Evolutionary conservation across 2,113 vertebrate genomes (phyloP).

Genomic region (Spermophilus dauricus): DNA sequence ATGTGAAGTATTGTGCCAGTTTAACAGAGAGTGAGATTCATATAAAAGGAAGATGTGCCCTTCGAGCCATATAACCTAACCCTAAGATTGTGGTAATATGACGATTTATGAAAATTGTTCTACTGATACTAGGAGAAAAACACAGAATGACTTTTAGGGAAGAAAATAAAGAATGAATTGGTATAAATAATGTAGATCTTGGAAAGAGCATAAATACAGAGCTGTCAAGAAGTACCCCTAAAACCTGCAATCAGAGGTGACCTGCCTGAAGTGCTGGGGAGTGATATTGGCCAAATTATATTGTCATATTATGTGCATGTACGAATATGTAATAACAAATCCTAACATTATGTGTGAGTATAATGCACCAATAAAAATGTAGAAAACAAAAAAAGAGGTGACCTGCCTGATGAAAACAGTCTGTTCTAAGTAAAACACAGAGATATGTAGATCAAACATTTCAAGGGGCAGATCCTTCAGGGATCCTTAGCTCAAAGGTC

Average conservation of each 20-base stretch:
- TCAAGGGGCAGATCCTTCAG: neutral
- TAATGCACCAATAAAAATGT: too few species aligned
- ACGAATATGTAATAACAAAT: too few species aligned
- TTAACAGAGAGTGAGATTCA: neutral
- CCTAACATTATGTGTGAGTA: too few species aligned
- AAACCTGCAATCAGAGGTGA: neutral
- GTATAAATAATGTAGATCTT: neutral
- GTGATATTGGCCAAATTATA: too few species aligned
- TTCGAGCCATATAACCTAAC: neutral
- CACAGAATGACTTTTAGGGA: neutral
- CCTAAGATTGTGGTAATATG: neutral
- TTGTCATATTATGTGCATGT: too few species aligned
- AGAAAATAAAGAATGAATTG: neutral
- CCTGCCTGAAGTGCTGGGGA: neutral
- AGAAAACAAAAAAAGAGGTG: neutral
- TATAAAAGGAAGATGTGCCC: neutral
- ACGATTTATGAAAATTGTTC: neutral
- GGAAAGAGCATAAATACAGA: neutral
- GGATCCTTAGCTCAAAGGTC: neutral
- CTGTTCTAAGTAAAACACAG: neutral
- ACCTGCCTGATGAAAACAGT: neutral
- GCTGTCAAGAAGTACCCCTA: neutral
- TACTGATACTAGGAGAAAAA: neutral
- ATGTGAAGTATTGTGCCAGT: neutral
- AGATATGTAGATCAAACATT: neutral